Base-by-base conservation (phyloP, 2,888 invertebrate genomes). In the Cheilosia urbana region DNA sequence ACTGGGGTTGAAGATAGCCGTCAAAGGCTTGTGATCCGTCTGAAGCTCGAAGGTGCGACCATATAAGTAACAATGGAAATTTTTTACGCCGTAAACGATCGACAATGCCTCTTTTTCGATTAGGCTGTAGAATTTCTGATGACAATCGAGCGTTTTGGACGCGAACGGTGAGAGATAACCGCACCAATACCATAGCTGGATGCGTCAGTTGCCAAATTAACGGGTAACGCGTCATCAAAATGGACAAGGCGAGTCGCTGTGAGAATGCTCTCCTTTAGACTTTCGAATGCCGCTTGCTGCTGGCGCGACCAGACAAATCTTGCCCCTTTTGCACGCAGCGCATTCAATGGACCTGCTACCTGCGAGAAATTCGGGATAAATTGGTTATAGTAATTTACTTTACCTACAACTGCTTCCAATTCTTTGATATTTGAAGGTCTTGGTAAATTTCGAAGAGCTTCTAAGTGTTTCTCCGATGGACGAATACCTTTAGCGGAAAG, bases 371-470 rank as follows among this genome's bases (percentile, higher is more conserved):
- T n/a, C n/a, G n/a, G n/a, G n/a, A n/a, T n/a, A n/a, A n/a, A n/a
- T 57, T 87, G 87, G 13, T 80, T 66, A 42, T 82, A 87, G 27
- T 87, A 87, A 51, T 83, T 87, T 7, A 87, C 45, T 73, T 87
- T 82, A 24, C 82, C 85, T 45, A 87, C 73, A 11, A 80, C 66
- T 2, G 82, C 58, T 57, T 80, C 73, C 13, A 76, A n/a, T n/a
- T 84, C 62, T 27, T 69, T 62, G 4, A 49, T 3, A 21, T 65
- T 63, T 4, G 42, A 4, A 0, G 55, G 55, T 13, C 11, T 11
- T 30, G 42, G 68, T 13, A 68, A n/a, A 4, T 45, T 69, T 0
- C 42, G 53, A 27, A 68, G 42, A n/a, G 83, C 87, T 27, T 79
- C 68, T 15, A 82, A 11, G 21, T 78, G n/a, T n/a, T 68, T 83